Conservation (phyloP, 64 coral and sea anemone genomes). For the Pachyseris speciosa region DNA sequence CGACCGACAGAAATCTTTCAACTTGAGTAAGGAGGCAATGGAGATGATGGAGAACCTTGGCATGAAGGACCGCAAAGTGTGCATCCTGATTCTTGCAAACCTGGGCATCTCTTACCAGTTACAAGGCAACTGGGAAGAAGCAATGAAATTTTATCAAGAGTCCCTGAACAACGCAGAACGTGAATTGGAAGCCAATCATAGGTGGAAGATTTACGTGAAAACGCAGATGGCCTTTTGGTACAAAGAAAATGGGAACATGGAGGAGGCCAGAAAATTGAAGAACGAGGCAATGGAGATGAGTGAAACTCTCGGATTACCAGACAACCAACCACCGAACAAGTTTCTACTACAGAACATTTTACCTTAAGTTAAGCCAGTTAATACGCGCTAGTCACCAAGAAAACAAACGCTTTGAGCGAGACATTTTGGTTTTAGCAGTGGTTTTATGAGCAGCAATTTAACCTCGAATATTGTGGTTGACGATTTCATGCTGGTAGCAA, state of each 20-base stretch:
- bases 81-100: conserved; percentile 18
- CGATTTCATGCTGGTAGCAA: too few relatives aligned
- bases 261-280: neutral
- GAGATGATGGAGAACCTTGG: conserved; percentile 23
- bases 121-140: neutral
- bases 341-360: conserved; percentile 9
- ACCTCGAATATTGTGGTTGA: too few relatives aligned
- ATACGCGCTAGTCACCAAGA: too few relatives aligned
- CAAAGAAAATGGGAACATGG: neutral
- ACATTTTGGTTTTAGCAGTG: too few relatives aligned
- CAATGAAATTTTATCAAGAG: neutral
- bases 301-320: neutral
- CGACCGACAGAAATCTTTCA: neutral
- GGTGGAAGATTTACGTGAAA: conserved; percentile 29
- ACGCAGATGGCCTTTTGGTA: neutral
- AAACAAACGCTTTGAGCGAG: too few relatives aligned
- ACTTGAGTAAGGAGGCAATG: neutral
- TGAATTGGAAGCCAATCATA: neutral
- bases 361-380: too few relatives aligned
- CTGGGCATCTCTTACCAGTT: conserved; percentile 8
- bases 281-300: conserved; percentile 2
- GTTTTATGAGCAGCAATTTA: too few relatives aligned
- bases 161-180: conserved; percentile 21
- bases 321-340: conserved; percentile 24
- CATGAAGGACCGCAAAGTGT: neutral